phyloP scores from a whole-genome alignment of 2,888 invertebrate genomes.

The Phlogophora meticulosa region DNA sequence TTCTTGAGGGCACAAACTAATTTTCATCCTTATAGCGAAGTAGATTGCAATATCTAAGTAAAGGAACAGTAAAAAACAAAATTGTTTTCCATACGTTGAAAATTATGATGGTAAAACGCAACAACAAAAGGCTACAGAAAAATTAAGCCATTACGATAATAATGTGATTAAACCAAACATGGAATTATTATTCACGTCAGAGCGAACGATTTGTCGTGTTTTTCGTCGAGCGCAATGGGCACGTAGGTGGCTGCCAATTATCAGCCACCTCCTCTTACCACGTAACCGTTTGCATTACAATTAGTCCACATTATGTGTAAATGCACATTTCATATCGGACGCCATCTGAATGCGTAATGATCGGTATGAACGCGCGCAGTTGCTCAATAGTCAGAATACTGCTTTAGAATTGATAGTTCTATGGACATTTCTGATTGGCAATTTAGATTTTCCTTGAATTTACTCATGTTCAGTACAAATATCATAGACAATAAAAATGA shows the following conservation, averaged over 20 bases:
- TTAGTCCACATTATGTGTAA: conserved; percentile 77
- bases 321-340: conserved; percentile 73
- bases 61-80: neutral
- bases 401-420: conserved; percentile 46
- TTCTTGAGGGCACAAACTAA: no score
- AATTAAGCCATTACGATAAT: conserved; percentile 48
- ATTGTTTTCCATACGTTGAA: neutral
- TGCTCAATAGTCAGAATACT: conserved; percentile 45
- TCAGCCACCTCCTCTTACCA: conserved; percentile 52
- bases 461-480: neutral
- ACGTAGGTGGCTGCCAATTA: conserved; percentile 66
- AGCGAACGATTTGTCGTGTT: conserved; percentile 54
- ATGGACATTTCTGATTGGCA: neutral
- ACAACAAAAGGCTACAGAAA: conserved; percentile 24
- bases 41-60: neutral
- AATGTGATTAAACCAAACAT: conserved; percentile 49
- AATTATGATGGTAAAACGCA: conserved; percentile 4
- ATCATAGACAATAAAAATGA: neutral
- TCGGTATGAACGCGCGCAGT: conserved; percentile 21
- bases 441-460: conserved; percentile 8
- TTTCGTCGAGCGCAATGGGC: conserved; percentile 50
- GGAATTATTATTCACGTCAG: conserved; percentile 60
- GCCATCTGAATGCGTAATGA: conserved; percentile 68
- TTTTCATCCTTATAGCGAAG: neutral
- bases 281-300: conserved; percentile 74